Base-by-base conservation (phyloP, 2,797 vertebrate genomes). In the Acanthiza pusilla region DNA sequence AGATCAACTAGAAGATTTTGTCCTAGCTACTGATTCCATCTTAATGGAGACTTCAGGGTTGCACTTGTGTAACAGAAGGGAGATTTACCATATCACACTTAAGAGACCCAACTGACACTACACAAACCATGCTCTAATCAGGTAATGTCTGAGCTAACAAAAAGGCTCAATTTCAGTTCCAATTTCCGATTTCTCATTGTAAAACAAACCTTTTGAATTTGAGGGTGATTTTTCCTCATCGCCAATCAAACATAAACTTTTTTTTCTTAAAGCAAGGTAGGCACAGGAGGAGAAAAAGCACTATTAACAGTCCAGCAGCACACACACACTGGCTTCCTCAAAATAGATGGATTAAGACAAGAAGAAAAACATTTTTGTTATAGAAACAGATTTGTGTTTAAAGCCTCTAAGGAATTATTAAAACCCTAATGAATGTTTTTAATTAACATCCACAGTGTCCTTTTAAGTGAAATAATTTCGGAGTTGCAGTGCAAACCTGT, bases 401-500 rank as follows among this genome's bases (percentile, higher is more conserved):
- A 95, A 93, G 67, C 87, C 92, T 88, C 87, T 84, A 78, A 93
- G 94, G 87, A 92, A 89, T 96, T 96, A 91, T 91, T 92, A 94
- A 93, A 91, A 91, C 32, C 21, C 54, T 84, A 97, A 95, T 86
- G 78, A 94, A 92, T 94, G 82, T 93, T 92, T 95, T 96, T 89
- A 96, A 97, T 96, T 96, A 96, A 93, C 79, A 89, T 63, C 93
- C 66, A 81, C 76, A 73, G 62, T 78, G 87, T 93, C 87, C 62
- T 96, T 95, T 91, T 81, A 91, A 92, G 70, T 92, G 87, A 96
- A 96, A 91, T 78, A 4, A 76, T 91, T 96, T 89, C 18, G 7
- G 40, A 93, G 32, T 73, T 93, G 55, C 62, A 70, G 62, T 86
- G 76, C 36, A 92, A 96, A 94, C 87, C 85, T 81, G 89, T 93